Conservation (phyloP, 2,113 vertebrate genomes). For the Otocyon megalotis region DNA sequence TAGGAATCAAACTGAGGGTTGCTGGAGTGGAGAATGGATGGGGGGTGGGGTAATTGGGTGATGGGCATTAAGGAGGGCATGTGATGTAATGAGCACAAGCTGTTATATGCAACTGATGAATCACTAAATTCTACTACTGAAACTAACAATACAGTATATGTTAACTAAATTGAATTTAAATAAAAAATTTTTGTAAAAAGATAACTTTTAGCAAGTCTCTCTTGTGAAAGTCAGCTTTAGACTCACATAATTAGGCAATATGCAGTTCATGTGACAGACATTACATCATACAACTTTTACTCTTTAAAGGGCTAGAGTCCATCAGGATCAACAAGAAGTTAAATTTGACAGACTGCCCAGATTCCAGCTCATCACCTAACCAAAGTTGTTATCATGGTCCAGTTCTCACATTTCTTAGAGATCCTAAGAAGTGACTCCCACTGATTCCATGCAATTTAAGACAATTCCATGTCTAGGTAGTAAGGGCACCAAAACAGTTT, state of each 20-base stretch:
- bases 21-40: neutral
- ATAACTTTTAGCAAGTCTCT: neutral
- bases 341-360: neutral
- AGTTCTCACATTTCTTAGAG: neutral
- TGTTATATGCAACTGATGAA: neutral
- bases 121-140: neutral
- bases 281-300: neutral
- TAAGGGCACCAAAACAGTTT: neutral
- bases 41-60: neutral
- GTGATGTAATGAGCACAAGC: neutral
- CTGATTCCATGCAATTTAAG: neutral
- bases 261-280: neutral
- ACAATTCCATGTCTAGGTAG: neutral
- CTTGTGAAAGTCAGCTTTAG: neutral
- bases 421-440: conserved; percentile 19
- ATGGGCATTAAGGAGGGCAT: neutral
- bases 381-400: neutral
- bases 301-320: neutral
- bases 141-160: neutral
- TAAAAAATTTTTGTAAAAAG: neutral
- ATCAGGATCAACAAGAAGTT: conserved; percentile 22
- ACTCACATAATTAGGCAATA: neutral
- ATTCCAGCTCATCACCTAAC: neutral
- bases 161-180: neutral
- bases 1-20: neutral